Conservation (phyloP, 2,888 invertebrate genomes). For the Buathra laborator region DNA sequence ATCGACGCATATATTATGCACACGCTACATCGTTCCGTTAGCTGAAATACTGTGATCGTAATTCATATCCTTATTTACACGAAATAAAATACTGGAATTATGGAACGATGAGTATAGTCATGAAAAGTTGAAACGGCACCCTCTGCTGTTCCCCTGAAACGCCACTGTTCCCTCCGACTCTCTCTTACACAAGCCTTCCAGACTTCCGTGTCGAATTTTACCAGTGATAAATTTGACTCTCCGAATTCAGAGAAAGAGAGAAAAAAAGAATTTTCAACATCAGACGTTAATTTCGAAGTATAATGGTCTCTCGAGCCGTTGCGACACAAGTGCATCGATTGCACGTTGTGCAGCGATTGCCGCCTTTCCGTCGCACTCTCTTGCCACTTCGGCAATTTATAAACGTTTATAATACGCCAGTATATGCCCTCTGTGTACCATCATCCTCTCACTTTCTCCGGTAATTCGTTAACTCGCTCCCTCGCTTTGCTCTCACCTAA, state of each 20-base stretch:
- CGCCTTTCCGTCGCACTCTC: background rate
- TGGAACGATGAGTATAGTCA: background rate
- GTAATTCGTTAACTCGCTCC: slow-evolving; percentile 34
- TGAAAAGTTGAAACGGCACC: background rate
- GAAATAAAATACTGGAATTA: slow-evolving; percentile 30
- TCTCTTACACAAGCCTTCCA: background rate
- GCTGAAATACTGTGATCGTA: background rate
- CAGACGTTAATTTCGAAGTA: background rate
- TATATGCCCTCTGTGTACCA: slow-evolving; percentile 5
- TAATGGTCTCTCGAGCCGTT: background rate
- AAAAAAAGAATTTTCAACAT: background rate
- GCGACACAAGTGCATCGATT: slow-evolving; percentile 13
- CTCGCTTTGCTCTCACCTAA: slow-evolving; percentile 75
- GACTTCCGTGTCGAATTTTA: slow-evolving; percentile 24
- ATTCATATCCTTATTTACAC: background rate
- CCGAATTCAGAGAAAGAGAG: background rate
- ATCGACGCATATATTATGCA: slow-evolving; percentile 25
- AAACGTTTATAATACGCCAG: background rate
- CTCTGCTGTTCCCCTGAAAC: background rate
- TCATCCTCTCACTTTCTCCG: slow-evolving; percentile 30
- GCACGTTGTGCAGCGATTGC: background rate
- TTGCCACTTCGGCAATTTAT: background rate
- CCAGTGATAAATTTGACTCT: background rate
- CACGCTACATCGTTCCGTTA: background rate
- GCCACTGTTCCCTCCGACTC: background rate